Evolutionary conservation across 2,797 vertebrate genomes (phyloP), one percentile per base, ranked within the genome.

Genomic region (Eremophila alpestris): DNA sequence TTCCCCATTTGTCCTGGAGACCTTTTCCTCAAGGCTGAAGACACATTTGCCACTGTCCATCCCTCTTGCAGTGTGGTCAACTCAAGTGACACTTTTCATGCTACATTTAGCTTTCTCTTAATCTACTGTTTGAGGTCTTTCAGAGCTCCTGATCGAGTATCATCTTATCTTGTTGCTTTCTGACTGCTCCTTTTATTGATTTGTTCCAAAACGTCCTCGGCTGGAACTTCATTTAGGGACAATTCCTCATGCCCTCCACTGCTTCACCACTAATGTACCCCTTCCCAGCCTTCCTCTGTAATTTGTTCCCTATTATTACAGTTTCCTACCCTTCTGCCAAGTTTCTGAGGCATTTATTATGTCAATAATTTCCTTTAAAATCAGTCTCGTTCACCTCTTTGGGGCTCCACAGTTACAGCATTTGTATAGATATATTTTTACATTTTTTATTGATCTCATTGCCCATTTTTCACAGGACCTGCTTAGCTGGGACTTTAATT

Each of bases 21-120:
- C 91, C 95, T 94, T 94, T 94, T 92, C 78, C 95, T 96, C 95
- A 94, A 96, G 95, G 96, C 94, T 95, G 89, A 67, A 91, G 95
- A 51, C 76, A 65, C 93, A 82, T 89, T 91, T 84, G 91, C 87
- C 75, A 51, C 91, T 68, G 86, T 64, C 82, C 62, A 94, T 96
- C 80, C 84, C 88, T 96, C 89, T 87, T 89, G 87, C 84, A 40
- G 60, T 8, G 84, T 91, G 95, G 94, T 85, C 93, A 94, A 48
- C 89, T 75, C 56, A 21, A 92, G 86, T 70, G 91, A 89, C 94
- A 87, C 84, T 95, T 58, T 75, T 70, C 93, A 94, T 92, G 95
- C 94, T 89, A 92, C 95, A 92, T 96, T 96, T 95, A 94, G 91
- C 91, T 95, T 95, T 87, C 94, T 85, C 94, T 93, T 94, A 93